These are phyloP conservation scores for Hydrozoanthus tunicans DNA, from an alignment of 64 coral and sea anemone species.

Conservation along the genomic window DNA sequence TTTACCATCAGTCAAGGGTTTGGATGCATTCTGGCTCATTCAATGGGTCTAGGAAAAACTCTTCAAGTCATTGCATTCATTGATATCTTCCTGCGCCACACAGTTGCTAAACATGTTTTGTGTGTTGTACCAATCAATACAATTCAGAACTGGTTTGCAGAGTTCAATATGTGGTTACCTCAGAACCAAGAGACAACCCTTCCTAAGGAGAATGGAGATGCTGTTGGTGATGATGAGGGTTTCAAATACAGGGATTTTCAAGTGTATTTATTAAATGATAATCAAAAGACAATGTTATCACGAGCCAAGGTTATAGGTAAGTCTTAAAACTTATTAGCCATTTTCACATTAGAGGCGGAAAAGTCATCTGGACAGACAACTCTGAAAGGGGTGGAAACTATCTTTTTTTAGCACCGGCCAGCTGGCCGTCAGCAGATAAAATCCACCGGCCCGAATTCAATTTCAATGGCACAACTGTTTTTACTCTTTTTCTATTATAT, in stretches of 20 bases:
- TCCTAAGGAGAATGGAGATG: slow-evolving; percentile 15
- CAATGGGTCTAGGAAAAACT: slow-evolving; percentile 98
- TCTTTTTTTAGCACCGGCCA: too few species aligned
- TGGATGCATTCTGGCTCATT: slow-evolving; percentile 95
- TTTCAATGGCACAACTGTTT: too few species aligned
- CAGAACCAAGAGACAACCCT: slow-evolving; percentile 15
- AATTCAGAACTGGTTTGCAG: slow-evolving; percentile 93
- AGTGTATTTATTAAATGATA: slow-evolving; percentile 72
- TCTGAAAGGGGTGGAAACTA: too few species aligned
- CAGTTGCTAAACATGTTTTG: slow-evolving; percentile 77
- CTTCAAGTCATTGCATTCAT: slow-evolving; percentile 88
- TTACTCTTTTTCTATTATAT: too few species aligned
- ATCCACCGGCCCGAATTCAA: too few species aligned
- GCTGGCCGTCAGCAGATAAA: too few species aligned
- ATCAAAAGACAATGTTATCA: slow-evolving; percentile 69
- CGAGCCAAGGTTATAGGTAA: slow-evolving; percentile 85
- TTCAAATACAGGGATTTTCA: slow-evolving; percentile 67
- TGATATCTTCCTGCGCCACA: slow-evolving; percentile 84
- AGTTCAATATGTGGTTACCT: slow-evolving; percentile 96
- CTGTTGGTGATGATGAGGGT: slow-evolving; percentile 16
- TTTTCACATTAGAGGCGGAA: not conserved
- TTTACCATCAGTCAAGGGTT: slow-evolving; percentile 85
- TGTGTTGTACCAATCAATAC: slow-evolving; percentile 98
- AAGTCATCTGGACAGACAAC: not conserved
- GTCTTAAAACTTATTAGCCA: not conserved